Evolutionary conservation across 2,797 vertebrate genomes (phyloP).

Genomic region (Pseudochirops cupreus): DNA sequence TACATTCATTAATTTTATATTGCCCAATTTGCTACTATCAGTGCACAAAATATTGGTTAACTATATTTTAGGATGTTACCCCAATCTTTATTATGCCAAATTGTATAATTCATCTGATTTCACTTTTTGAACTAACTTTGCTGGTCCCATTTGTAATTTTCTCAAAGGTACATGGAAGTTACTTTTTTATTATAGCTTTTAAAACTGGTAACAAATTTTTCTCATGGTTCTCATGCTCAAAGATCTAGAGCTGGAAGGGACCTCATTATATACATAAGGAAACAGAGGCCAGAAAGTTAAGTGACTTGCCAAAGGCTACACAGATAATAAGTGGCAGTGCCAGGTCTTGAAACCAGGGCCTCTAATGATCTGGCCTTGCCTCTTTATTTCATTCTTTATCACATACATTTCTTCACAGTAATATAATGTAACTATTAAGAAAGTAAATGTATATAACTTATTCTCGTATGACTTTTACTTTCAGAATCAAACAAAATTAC

Average conservation of each 20-base stretch:
- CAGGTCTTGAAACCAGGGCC: background rate
- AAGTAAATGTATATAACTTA: background rate
- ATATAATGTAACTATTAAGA: conserved; percentile 10
- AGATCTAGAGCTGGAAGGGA: background rate
- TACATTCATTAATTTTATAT: conserved; percentile 77
- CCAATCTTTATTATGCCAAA: conserved; percentile 22
- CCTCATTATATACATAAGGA: background rate
- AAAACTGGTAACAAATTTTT: background rate
- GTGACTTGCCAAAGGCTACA: background rate
- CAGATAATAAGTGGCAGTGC: background rate
- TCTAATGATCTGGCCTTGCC: background rate
- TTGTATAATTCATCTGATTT: background rate
- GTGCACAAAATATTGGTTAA: background rate
- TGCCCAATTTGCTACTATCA: conserved; percentile 56
- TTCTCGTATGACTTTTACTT: background rate
- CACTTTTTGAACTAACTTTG: background rate
- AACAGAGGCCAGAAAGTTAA: background rate
- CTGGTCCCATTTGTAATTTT: background rate
- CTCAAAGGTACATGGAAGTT: background rate
- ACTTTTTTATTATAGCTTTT: background rate
- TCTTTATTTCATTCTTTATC: conserved; percentile 33
- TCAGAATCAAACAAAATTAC: background rate
- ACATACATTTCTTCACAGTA: background rate
- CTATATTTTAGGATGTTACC: conserved; percentile 51
- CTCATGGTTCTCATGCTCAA: background rate